Evolutionary conservation across 1,140 invertebrate genomes (phyloP), one percentile per base, ranked within the genome.

Genomic region (Leptoteleia sp.): DNA sequence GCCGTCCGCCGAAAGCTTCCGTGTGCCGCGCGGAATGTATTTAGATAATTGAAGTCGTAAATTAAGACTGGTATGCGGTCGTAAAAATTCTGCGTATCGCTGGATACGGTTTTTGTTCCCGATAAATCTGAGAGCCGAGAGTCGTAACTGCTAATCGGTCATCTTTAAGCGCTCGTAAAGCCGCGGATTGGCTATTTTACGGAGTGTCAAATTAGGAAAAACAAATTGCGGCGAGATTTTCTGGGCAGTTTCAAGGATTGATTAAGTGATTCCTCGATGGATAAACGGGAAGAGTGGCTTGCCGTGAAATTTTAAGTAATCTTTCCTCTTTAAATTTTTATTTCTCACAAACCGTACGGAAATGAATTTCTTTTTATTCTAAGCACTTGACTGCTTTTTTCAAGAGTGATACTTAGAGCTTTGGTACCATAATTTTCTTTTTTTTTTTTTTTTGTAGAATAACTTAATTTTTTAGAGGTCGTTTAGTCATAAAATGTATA

Each of bases 31-130:
- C 40, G 15, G 40, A 50, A 75, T 75, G 73, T 61, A 76, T 70
- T 70, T 61, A 68, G 72, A 68, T 65, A 75, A 75, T 75, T 75
- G 71, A 75, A 59, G 61, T 65, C 71, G 54, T 65, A 75, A 75
- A 75, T 65, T 75, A 54, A 31, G 57, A 29, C 61, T 59, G 47
- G 52, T 59, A 47, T 43, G 71, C 35, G 37, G 7, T 22, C 50
- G 54, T 75, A 75, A 75, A 75, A 75, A 75, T 75, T 59, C 22
- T 37, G 22, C 40, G 35, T 62, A 67, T 50, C 71, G 59, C 38
- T 47, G 25, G 38, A 65, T 57, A 59, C 31, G 61, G 71, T 43
- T 67, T n/a, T 76, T 67, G 54, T 61, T 67, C 31, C n/a, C 43
- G 11, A 75, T 61, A 75, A 67, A 75, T 67, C 61, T 61, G 33